phyloP scores from a whole-genome alignment of 2,888 invertebrate species.

The Ptilodon capucinus region DNA sequence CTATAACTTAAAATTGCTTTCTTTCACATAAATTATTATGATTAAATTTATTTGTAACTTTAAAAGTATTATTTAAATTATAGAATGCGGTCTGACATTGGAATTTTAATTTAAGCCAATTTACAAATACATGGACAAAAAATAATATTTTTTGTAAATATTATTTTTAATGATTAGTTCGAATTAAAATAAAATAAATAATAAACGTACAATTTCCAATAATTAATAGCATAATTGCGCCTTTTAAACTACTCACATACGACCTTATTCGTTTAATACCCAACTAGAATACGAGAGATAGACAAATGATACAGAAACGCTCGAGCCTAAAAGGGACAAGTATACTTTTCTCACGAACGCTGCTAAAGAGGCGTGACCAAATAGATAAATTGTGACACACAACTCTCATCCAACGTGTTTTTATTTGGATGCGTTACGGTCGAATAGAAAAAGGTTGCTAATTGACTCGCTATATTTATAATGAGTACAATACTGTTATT shows the following conservation, averaged over 20 bases:
- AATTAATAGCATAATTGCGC: background rate
- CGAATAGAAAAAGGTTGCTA: conserved; percentile 46
- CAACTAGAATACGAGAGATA: conserved; percentile 36
- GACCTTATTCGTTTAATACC: conserved; percentile 34
- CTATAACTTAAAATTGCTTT: background rate
- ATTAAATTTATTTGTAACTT: too few species aligned
- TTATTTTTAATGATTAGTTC: too few species aligned
- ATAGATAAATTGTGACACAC: conserved; percentile 64
- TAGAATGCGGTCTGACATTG: too few species aligned
- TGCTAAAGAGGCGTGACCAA: conserved; percentile 64
- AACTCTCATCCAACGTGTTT: conserved; percentile 57
- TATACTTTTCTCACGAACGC: conserved; percentile 36
- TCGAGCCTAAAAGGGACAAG: conserved; percentile 42
- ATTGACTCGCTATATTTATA: conserved; percentile 32
- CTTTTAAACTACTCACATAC: conserved; percentile 20
- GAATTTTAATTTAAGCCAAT: too few species aligned
- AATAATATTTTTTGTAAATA: too few species aligned
- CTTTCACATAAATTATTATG: conserved; percentile 1
- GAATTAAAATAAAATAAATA: too few species aligned
- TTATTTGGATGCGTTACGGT: conserved; percentile 42
- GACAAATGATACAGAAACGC: conserved; percentile 13
- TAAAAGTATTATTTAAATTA: too few species aligned
- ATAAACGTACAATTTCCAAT: background rate
- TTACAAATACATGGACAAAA: too few species aligned
- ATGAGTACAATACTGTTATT: conserved; percentile 6